A percentile compares a stretch with the other conserved stretches of the same genome.
Evolutionary conservation across 2,797 vertebrate species (phyloP).

Genomic region (Galagoides demidoff): DNA sequence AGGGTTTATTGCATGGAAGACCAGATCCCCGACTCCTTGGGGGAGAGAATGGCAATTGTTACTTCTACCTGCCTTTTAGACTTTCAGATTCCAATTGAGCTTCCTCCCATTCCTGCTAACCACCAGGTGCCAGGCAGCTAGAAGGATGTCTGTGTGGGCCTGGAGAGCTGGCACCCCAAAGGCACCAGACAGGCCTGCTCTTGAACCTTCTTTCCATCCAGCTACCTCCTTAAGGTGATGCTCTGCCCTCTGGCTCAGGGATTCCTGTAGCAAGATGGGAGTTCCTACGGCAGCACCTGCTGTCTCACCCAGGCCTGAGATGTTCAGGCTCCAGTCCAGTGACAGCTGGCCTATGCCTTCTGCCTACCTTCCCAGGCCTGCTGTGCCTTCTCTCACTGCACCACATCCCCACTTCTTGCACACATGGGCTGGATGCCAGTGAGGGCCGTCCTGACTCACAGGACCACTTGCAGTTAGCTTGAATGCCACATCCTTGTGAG

Average conservation of each 20-base stretch:
- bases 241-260: not conserved
- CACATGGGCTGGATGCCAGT: not conserved
- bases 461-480: not conserved
- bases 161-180: constrained; percentile 5
- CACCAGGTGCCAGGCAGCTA: constrained; percentile 63
- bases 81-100: constrained; percentile 44
- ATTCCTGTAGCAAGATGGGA: not conserved
- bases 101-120: constrained; percentile 38
- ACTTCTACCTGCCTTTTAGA: constrained; percentile 33
- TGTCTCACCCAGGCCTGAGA: fast-evolving
- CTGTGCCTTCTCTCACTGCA: not conserved
- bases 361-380: not conserved
- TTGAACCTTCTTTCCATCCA: not conserved
- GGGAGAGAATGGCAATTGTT: constrained; percentile 37
- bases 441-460: not conserved
- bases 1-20: constrained; percentile 43
- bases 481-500: not conserved
- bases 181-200: not conserved
- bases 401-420: not conserved
- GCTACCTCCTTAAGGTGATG: not conserved
- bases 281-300: not conserved
- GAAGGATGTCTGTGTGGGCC: not conserved
- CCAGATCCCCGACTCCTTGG: not conserved
- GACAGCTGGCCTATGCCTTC: not conserved
- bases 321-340: not conserved